Conservation (phyloP, 2,888 invertebrate species). For the Proisotoma minuta region DNA sequence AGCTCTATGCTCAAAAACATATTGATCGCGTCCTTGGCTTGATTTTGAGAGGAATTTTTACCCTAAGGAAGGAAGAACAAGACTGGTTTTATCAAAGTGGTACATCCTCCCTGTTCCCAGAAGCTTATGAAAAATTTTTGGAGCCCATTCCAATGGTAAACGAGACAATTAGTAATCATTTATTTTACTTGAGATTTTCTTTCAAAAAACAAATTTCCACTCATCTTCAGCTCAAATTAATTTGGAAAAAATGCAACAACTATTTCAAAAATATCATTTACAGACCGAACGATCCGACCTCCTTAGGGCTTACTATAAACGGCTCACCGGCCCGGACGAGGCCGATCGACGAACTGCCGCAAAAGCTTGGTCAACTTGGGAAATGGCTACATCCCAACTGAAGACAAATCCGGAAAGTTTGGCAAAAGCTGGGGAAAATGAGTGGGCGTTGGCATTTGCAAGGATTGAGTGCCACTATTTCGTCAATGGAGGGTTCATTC, state of each 20-base stretch:
- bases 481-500: slow-evolving; percentile 24
- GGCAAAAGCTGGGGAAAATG: slow-evolving; percentile 16
- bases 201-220: too few species aligned
- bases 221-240: too few species aligned
- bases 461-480: slow-evolving; percentile 35
- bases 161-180: too few species aligned
- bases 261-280: not conserved
- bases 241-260: not conserved
- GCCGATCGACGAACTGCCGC: slow-evolving; percentile 22
- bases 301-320: slow-evolving; percentile 26
- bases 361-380: slow-evolving; percentile 31
- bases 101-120: slow-evolving; percentile 30
- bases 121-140: slow-evolving; percentile 29
- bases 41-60: slow-evolving; percentile 31
- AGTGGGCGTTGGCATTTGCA: slow-evolving; percentile 25
- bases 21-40: slow-evolving; percentile 27
- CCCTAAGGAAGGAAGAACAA: slow-evolving; percentile 25
- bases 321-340: slow-evolving; percentile 22
- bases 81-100: slow-evolving; percentile 36
- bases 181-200: too few species aligned
- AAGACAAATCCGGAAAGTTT: slow-evolving; percentile 28
- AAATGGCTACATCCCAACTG: slow-evolving; percentile 30
- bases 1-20: slow-evolving; percentile 30
- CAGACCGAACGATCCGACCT: slow-evolving; percentile 24
- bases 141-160: slow-evolving; percentile 25